These are phyloP conservation scores for Saccostrea echinata DNA, from an alignment of 1,140 invertebrate genomes.

Conservation along the genomic window DNA sequence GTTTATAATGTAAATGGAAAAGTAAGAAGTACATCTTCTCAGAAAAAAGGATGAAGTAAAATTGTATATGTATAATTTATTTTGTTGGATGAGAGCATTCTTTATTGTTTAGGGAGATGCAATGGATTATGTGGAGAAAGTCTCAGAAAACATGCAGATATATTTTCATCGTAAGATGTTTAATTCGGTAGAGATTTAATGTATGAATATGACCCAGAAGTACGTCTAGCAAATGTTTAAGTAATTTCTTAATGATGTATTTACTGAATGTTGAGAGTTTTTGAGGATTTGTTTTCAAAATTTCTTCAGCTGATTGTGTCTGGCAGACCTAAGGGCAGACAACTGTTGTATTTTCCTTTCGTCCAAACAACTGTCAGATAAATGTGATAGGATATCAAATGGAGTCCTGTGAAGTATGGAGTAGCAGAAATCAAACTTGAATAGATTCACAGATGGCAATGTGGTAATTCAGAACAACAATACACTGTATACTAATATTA, in stretches of 20 bases:
- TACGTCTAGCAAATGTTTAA: conserved; percentile 31
- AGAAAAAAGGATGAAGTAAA: no score
- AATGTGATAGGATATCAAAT: conserved; percentile 72
- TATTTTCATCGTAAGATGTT: conserved; percentile 88
- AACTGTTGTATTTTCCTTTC: conserved; percentile 74
- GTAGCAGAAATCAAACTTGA: conserved; percentile 56
- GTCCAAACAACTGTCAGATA: conserved; percentile 68
- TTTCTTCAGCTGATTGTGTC: conserved; percentile 72
- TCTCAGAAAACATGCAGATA: conserved; percentile 90
- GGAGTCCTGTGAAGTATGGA: conserved; percentile 72
- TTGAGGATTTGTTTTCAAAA: conserved; percentile 39
- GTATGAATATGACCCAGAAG: conserved; percentile 71
- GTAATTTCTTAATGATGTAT: neutral
- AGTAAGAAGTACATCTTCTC: no score
- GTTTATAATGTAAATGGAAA: no score
- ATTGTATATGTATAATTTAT: no score
- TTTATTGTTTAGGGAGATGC: conserved; percentile 83
- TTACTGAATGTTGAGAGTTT: neutral
- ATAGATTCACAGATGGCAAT: neutral
- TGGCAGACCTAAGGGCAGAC: conserved; percentile 68
- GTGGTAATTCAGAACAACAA: neutral
- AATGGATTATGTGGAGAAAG: conserved; percentile 88
- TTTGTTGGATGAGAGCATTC: neutral
- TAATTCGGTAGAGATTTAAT: conserved; percentile 72
- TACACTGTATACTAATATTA: no score